Conservation (phyloP, 64 coral and sea anemone species). For the Dendrophyllia cribrosa region DNA sequence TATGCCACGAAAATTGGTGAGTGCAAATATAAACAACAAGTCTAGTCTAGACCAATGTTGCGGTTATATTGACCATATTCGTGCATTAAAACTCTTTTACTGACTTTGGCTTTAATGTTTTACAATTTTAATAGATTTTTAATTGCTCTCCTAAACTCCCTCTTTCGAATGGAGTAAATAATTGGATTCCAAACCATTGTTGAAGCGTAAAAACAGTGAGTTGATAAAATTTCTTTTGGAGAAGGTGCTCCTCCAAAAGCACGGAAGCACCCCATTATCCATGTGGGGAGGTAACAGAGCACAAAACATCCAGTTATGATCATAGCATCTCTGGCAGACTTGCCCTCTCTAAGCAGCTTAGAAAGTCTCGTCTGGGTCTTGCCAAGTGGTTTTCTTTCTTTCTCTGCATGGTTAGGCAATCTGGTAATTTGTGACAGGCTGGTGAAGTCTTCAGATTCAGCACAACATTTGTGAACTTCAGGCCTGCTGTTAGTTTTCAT, state of each 20-base stretch:
- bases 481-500: no score
- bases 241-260: background rate
- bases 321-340: constrained; percentile 21
- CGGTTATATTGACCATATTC: no score
- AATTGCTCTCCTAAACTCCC: constrained; percentile 1
- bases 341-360: constrained; percentile 15
- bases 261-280: background rate
- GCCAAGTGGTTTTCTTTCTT: background rate
- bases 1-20: no score
- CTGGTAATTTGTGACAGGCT: no score
- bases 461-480: no score
- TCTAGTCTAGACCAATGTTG: no score
- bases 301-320: constrained; percentile 17
- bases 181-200: constrained; percentile 27
- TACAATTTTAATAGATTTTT: background rate
- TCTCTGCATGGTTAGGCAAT: background rate
- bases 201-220: background rate
- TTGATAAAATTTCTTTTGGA: background rate
- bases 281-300: constrained; percentile 24
- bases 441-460: no score
- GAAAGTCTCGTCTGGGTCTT: background rate
- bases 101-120: background rate
- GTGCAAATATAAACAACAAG: no score
- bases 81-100: no score
- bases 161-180: constrained; percentile 46